Evolutionary conservation across 1,140 invertebrate species (phyloP), one percentile per base, ranked within the genome.

Genomic region (Latrodectus geometricus): DNA sequence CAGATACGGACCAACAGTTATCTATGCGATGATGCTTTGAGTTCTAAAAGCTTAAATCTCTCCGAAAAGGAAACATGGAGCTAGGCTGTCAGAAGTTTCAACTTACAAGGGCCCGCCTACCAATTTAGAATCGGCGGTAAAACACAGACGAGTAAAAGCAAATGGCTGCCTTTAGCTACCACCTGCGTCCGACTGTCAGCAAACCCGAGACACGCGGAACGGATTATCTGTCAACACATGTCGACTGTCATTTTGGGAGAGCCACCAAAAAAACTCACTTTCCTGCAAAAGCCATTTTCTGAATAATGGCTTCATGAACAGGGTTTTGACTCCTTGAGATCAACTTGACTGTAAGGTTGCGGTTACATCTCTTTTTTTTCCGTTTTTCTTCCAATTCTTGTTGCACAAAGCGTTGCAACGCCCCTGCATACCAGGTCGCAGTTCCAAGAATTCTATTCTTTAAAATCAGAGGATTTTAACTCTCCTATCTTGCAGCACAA

Each of bases 231-330:
- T 78, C 76, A 78, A 78, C 76, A 78, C 76, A 23, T 52, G 76
- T 78, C 76, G 66, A 61, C 14, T 78, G 56, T 35, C 76, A 50
- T 78, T 78, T 78, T 50, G 2, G 11, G 21, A 9, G 54, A 15
- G 21, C 21, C 23, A 17, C 61, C 15, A 73, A 56, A 50, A n/a
- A 23, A 76, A 23, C n/a, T 76, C 54, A 76, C 74, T 56, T 76
- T 56, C 52, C 35, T 20, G 52, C 12, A 50, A 76, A 76, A 9
- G 50, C 12, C n/a, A 52, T 76, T 76, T 52, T 61, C 54, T 76
- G 74, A 56, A 76, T 76, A 76, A 76, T 76, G 21, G 52, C n/a
- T 76, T 76, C 74, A 76, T 61, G 74, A 76, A 76, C 21, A 76
- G 17, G 54, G 56, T 76, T 21, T 15, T 35, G 21, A 61, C 54